Conservation (phyloP, 2,113 vertebrate genomes). For the Perognathus longimembris region DNA sequence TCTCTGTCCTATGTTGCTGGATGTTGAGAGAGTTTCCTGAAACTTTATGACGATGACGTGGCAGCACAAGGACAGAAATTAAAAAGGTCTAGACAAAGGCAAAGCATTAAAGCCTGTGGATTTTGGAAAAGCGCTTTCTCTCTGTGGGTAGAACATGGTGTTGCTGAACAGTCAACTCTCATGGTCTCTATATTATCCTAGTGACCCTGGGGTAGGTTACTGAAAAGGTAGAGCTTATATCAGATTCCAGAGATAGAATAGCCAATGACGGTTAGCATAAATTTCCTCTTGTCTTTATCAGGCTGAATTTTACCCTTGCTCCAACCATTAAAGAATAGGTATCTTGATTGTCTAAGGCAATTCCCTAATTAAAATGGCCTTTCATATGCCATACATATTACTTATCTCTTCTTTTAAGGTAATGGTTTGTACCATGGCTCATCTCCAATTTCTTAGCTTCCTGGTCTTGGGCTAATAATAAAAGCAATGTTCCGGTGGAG, state of each 20-base stretch:
- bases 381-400: background rate
- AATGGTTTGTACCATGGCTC: slow-evolving; percentile 2
- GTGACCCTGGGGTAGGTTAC: background rate
- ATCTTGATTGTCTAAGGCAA: background rate
- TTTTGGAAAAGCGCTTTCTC: slow-evolving; percentile 6
- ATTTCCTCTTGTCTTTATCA: slow-evolving; percentile 20
- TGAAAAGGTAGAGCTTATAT: background rate
- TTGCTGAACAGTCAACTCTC: background rate
- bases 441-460: slow-evolving; percentile 49
- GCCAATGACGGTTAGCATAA: background rate
- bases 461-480: slow-evolving; percentile 53
- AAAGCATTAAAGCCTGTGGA: background rate
- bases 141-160: background rate
- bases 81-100: background rate
- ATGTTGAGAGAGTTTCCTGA: background rate
- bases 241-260: background rate
- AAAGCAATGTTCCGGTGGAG: slow-evolving; percentile 50
- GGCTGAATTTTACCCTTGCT: background rate
- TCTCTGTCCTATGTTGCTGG: background rate
- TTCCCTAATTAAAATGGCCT: background rate
- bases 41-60: background rate
- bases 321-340: background rate
- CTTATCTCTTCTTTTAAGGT: background rate
- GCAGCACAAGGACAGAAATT: background rate
- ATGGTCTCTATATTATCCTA: background rate